Base-by-base conservation (phyloP, 2,888 invertebrate genomes). In the Hyppa rectilinea region DNA sequence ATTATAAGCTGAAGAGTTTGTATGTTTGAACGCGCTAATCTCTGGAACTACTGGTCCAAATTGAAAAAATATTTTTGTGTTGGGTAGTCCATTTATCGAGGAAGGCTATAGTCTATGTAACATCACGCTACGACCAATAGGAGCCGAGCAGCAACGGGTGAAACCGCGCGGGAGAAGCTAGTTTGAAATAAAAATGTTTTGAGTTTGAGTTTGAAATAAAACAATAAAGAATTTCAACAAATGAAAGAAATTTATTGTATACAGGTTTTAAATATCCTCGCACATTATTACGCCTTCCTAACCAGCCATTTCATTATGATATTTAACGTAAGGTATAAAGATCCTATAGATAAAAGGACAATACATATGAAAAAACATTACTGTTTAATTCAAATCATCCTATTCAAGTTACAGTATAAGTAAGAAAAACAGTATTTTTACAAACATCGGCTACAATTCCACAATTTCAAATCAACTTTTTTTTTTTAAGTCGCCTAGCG, bases 181-280 rank as follows among this genome's bases (percentile, higher is more conserved):
- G n/a, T n/a, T n/a, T n/a, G n/a, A n/a, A n/a, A n/a, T n/a, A n/a
- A n/a, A n/a, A n/a, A n/a, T n/a, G n/a, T n/a, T n/a, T n/a, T n/a
- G n/a, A n/a, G n/a, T 45, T 9, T n/a, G 45, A 56, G 50, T 40
- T 38, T 64, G 60, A 92, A 94, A 94, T 94, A 87, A 95, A 94
- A 95, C 94, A 92, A 91, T 65, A 86, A 81, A 87, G 63, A 87
- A 87, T 77, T 88, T 96, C 95, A 96, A 96, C 96, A 96, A 96
- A 96, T 96, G 95, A 96, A 96, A 95, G 96, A 95, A 96, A 94
- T 96, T 95, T 96, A 96, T 96, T 96, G 96, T 96, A 96, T 96
- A 96, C 95, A 96, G 96, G 96, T 95, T 95, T 95, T 95, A 95
- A 95, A 95, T 95, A 95, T 95, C 93, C 94, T 95, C 92, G 92